Conservation (phyloP, 2,113 vertebrate species). For the Setophaga kirtlandii region DNA sequence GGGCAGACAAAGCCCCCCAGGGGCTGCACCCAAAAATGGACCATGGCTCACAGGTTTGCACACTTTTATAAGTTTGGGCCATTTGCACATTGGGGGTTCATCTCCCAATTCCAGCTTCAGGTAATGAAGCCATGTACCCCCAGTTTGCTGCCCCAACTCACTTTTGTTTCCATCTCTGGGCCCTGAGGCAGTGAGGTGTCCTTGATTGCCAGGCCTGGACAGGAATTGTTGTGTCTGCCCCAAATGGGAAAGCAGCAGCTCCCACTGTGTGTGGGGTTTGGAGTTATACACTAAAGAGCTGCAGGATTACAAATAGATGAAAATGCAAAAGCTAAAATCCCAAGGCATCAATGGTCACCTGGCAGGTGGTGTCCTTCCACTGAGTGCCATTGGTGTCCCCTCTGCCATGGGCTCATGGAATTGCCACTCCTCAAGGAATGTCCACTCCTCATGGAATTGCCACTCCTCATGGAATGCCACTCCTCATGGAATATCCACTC, state of each 20-base stretch:
- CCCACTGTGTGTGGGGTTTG: accelerated
- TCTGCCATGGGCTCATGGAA: background rate
- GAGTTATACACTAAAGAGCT: background rate
- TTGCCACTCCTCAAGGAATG: background rate
- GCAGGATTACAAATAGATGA: background rate
- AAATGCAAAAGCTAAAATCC: background rate
- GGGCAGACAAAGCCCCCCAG: accelerated
- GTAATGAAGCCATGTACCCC: background rate
- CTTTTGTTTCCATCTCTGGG: accelerated
- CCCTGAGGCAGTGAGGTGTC: background rate
- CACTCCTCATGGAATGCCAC: no score
- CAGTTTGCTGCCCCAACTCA: background rate
- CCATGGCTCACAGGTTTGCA: accelerated
- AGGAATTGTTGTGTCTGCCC: background rate
- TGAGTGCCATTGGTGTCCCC: background rate
- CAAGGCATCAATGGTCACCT: background rate
- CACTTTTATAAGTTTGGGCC: background rate
- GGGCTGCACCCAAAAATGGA: background rate
- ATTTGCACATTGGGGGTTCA: no score
- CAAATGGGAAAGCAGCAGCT: background rate
- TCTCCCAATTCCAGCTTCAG: background rate
- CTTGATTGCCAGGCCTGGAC: background rate
- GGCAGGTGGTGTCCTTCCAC: accelerated
- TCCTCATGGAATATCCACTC: no score
- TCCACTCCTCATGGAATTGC: background rate